These are phyloP conservation scores for Catharus minimus DNA, from an alignment of 2,113 vertebrate species.

Conservation along the genomic window DNA sequence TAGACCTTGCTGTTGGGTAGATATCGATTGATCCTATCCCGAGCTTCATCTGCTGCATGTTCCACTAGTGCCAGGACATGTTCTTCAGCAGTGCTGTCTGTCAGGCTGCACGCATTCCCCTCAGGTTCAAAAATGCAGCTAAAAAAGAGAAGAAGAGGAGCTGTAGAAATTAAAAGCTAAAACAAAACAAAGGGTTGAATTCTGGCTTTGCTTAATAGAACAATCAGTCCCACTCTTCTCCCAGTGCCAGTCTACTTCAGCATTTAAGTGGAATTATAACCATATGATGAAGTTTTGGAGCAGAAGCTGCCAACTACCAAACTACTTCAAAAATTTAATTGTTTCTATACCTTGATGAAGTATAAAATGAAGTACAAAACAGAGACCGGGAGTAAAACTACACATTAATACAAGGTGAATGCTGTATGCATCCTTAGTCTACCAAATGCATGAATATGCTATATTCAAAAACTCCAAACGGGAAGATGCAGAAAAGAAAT, in stretches of 20 bases:
- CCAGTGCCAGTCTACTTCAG: neutral
- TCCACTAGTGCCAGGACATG: conserved; percentile 95
- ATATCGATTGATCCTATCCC: conserved; percentile 90
- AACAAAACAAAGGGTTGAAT: neutral
- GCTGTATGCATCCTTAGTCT: neutral
- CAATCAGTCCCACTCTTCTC: neutral
- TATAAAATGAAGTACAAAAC: neutral
- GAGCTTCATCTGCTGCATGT: conserved; percentile 94
- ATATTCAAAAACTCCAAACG: neutral
- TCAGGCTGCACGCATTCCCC: conserved; percentile 94
- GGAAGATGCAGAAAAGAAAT: neutral
- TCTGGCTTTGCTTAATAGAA: neutral
- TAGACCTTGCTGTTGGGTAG: conserved; percentile 92
- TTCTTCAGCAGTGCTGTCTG: conserved; percentile 96
- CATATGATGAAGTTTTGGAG: neutral
- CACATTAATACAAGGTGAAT: neutral
- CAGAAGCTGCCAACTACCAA: neutral
- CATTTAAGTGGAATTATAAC: neutral
- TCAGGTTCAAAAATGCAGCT: conserved; percentile 94
- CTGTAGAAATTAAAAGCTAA: conserved; percentile 13
- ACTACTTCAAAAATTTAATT: neutral
- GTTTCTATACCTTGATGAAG: neutral
- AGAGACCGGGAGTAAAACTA: neutral
- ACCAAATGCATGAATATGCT: neutral
- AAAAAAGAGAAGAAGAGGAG: conserved; percentile 29